Percentiles rank a stretch among this genome's conserved stretches.
These are phyloP conservation scores for Polypedilum vanderplanki DNA, from an alignment of 1,140 invertebrate genomes.

Conservation along the genomic window DNA sequence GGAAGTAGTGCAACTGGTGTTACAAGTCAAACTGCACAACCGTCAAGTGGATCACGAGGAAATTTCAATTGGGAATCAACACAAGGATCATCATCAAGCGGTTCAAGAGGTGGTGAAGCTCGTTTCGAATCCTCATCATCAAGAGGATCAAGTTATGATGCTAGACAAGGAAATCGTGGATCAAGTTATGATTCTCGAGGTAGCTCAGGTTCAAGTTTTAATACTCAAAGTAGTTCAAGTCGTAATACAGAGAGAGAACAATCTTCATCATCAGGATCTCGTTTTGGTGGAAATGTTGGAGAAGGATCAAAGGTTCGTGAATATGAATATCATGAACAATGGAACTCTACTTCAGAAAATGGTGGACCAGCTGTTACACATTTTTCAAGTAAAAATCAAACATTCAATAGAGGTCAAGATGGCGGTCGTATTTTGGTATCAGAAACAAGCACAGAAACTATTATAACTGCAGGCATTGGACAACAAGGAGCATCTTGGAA, in stretches of 20 bases:
- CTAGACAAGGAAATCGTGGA: background rate
- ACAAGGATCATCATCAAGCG: slow-evolving; percentile 6
- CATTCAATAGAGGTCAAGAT: slow-evolving; percentile 32
- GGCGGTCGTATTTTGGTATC: slow-evolving; percentile 35
- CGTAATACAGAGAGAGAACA: slow-evolving; percentile 13
- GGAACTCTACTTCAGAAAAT: slow-evolving; percentile 33
- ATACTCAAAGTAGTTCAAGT: background rate
- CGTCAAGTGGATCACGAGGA: background rate
- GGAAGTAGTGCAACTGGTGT: background rate
- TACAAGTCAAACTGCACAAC: background rate
- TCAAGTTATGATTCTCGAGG: background rate
- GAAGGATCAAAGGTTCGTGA: slow-evolving; percentile 16
- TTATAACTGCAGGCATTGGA: slow-evolving; percentile 23
- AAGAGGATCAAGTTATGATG: background rate
- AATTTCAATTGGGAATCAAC: background rate
- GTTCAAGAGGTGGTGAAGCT: background rate
- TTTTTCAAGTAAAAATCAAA: slow-evolving; percentile 35
- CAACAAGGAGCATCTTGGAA: background rate
- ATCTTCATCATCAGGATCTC: background rate
- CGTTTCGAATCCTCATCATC: too few relatives aligned
- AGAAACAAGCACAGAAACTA: slow-evolving; percentile 36
- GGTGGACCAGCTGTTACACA: slow-evolving; percentile 35
- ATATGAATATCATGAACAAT: slow-evolving; percentile 32
- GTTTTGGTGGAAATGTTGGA: slow-evolving; percentile 25
- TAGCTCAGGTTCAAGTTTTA: background rate